phyloP scores from a whole-genome alignment of 1,140 invertebrate genomes.

The Drosophila pruinosa region DNA sequence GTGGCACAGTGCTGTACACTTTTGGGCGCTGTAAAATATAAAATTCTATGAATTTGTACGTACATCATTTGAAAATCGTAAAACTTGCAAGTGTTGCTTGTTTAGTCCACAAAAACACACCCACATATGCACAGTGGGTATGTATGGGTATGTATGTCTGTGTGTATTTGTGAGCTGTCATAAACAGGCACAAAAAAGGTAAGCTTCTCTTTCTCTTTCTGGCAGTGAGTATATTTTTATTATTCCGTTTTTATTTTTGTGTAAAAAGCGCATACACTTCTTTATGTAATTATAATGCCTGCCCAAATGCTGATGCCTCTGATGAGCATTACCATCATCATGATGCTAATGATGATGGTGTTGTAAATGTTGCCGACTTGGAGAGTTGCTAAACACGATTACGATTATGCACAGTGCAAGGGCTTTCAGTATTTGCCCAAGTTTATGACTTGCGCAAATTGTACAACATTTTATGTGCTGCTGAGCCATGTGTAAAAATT shows the following conservation, averaged over 20 bases:
- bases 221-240: slow-evolving; percentile 42
- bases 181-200: slow-evolving; percentile 69
- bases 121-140: neutral
- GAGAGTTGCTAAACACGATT: slow-evolving; percentile 20
- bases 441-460: slow-evolving; percentile 65
- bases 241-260: slow-evolving; percentile 63
- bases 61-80: slow-evolving; percentile 81
- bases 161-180: slow-evolving; percentile 57
- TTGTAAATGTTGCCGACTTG: slow-evolving; percentile 5
- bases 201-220: slow-evolving; percentile 36
- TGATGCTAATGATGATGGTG: neutral
- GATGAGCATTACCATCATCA: slow-evolving; percentile 16
- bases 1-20: slow-evolving; percentile 32
- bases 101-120: slow-evolving; percentile 14
- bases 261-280: slow-evolving; percentile 55
- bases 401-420: slow-evolving; percentile 30
- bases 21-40: slow-evolving; percentile 78
- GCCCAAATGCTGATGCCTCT: slow-evolving; percentile 51
- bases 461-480: slow-evolving; percentile 57
- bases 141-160: too few relatives aligned
- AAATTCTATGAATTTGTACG: slow-evolving; percentile 82
- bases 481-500: slow-evolving; percentile 72
- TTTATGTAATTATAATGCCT: slow-evolving; percentile 75
- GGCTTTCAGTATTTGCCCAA: slow-evolving; percentile 51
- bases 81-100: slow-evolving; percentile 74